Conservation (phyloP, 2,797 vertebrate genomes). For the Loris lydekkerianus region DNA sequence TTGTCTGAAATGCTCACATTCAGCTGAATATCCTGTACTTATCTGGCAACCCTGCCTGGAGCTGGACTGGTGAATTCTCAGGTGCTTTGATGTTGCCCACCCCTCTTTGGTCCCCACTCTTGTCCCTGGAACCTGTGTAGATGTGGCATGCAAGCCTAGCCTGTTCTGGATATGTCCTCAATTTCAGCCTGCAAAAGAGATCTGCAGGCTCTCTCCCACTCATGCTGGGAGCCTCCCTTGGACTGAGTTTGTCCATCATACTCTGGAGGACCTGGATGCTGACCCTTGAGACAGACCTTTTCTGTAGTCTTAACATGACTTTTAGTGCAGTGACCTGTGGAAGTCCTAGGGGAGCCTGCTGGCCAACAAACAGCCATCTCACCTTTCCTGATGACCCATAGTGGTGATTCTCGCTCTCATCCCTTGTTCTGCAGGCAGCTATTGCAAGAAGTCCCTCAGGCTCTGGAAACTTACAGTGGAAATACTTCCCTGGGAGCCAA, state of each 20-base stretch:
- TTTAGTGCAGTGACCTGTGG: background rate
- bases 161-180: background rate
- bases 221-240: background rate
- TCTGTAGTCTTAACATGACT: background rate
- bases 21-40: background rate
- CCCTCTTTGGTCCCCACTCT: background rate
- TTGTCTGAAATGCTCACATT: constrained; percentile 3
- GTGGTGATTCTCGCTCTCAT: background rate
- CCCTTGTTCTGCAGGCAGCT: background rate
- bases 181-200: background rate
- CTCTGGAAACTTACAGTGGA: background rate
- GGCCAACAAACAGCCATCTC: background rate
- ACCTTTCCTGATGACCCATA: background rate
- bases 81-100: background rate
- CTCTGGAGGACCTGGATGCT: background rate
- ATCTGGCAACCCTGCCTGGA: background rate
- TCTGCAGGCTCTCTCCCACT: background rate
- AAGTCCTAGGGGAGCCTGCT: background rate
- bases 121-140: background rate
- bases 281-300: background rate
- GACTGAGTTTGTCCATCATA: background rate
- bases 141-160: background rate
- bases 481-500: background rate
- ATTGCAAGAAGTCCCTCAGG: background rate
- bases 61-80: background rate